phyloP scores from a whole-genome alignment of 1,140 invertebrate species.

The Cotesia glomerata region DNA sequence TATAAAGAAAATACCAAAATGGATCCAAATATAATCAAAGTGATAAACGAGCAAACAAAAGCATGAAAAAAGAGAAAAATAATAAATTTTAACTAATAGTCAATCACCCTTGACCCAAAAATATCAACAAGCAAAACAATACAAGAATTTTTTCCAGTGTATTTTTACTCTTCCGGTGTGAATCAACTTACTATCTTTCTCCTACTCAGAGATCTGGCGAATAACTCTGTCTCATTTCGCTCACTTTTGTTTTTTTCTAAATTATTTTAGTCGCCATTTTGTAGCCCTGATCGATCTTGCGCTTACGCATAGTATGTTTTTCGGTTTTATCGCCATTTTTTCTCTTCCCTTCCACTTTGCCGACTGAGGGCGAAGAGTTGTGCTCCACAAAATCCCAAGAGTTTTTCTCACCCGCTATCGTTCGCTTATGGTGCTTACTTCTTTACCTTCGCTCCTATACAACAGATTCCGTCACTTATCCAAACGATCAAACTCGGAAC shows the following conservation, averaged over 20 bases:
- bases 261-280: constrained; percentile 48
- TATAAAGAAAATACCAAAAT: too few species aligned
- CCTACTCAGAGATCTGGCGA: constrained; percentile 2
- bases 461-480: constrained; percentile 6
- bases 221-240: constrained; percentile 7
- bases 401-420: constrained; percentile 6
- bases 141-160: constrained; percentile 28
- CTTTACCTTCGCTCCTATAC: constrained; percentile 24
- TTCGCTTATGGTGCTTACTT: constrained; percentile 4
- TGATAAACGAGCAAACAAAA: not conserved
- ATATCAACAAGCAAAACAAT: constrained; percentile 27
- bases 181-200: constrained; percentile 30
- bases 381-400: not conserved
- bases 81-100: constrained; percentile 21
- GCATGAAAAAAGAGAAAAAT: not conserved
- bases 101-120: constrained; percentile 38
- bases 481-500: not conserved
- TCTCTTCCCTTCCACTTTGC: constrained; percentile 22
- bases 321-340: constrained; percentile 53
- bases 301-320: constrained; percentile 44
- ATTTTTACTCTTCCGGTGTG: constrained; percentile 25
- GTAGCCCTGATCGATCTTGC: constrained; percentile 52
- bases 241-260: constrained; percentile 5
- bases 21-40: not conserved
- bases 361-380: constrained; percentile 18